Evolutionary conservation across 2,797 vertebrate species (phyloP).

Genomic region (Kryptolebias ocellatus): DNA sequence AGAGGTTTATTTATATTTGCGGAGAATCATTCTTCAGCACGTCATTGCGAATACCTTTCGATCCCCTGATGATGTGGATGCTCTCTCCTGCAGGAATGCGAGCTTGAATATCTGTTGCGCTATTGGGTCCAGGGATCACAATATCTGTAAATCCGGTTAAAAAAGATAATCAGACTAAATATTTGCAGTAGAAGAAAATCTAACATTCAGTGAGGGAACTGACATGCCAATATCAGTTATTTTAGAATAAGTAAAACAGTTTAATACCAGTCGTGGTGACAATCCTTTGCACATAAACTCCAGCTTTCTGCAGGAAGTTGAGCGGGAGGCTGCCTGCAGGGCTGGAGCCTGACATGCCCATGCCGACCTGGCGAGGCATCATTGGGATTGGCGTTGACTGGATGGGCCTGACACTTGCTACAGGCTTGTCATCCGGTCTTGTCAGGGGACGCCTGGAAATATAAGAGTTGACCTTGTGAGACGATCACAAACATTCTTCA

Average conservation of each 20-base stretch:
- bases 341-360: constrained; percentile 86
- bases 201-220: background rate
- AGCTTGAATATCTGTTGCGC: constrained; percentile 94
- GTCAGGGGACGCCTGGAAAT: constrained; percentile 86
- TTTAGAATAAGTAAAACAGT: background rate
- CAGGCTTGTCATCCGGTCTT: constrained; percentile 93
- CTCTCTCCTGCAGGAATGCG: constrained; percentile 96
- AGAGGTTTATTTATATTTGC: background rate
- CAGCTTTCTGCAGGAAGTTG: constrained; percentile 95
- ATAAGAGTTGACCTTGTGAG: background rate
- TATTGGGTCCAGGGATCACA: constrained; percentile 96
- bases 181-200: background rate
- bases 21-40: background rate
- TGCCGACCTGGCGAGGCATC: constrained; percentile 94
- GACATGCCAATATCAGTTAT: background rate
- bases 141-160: constrained; percentile 86
- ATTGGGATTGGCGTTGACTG: constrained; percentile 99
- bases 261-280: constrained; percentile 93
- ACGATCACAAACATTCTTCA: background rate
- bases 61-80: constrained; percentile 96
- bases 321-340: constrained; percentile 90
- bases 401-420: constrained; percentile 95
- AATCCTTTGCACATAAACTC: constrained; percentile 96
- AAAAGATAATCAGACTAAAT: constrained; percentile 3
- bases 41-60: constrained; percentile 86